Base-by-base conservation (phyloP, 1,140 invertebrate species). In the Diabrotica virgifera region DNA sequence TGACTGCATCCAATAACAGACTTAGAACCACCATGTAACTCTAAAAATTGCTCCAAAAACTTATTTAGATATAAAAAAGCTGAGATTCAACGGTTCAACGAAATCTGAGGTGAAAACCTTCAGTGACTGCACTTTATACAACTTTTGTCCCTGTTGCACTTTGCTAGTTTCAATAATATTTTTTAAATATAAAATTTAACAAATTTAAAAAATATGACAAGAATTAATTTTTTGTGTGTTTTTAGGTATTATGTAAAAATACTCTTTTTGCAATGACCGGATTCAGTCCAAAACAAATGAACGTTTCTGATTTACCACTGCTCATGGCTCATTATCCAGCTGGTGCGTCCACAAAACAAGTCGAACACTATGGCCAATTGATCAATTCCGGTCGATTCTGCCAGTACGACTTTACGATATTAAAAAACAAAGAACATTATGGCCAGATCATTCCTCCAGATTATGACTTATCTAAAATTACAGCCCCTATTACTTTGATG, bases 261-360 rank as follows among this genome's bases (percentile, higher is more conserved):
- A 2, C 12, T 51, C 46, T 87, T 3, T 89, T 89, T 69, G 69
- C 85, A 4, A 64, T 87, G 0, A 76, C 75, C 69, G 87, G 84
- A 59, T 87, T 82, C 54, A 82, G 83, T 67, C 79, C 73, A 61
- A 77, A 74, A 13, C 83, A 86, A 78, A 76, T 84, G 52, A 86
- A 84, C 68, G 79, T 59, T n/a, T 87, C 86, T 0, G 84, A 89
- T 73, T 65, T 94, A 0, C 89, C 91, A 0, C 84, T 90, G 0
- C 90, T 94, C 72, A 77, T 91, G 5, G 85, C 86, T 10, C 90
- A 97, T 76, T 87, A 86, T 5, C 95, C 95, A 5, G 90, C 92
- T 0, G 94, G 94, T 5, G 85, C 92, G 0, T 91, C 93, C 0
- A 85, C 87, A 0, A 86, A 87, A 73, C 93, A 78, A 67, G 51